Percentiles rank a stretch among this genome's conserved stretches.
Conservation (phyloP, 2,797 vertebrate species). For the Geotrypetes seraphini region DNA sequence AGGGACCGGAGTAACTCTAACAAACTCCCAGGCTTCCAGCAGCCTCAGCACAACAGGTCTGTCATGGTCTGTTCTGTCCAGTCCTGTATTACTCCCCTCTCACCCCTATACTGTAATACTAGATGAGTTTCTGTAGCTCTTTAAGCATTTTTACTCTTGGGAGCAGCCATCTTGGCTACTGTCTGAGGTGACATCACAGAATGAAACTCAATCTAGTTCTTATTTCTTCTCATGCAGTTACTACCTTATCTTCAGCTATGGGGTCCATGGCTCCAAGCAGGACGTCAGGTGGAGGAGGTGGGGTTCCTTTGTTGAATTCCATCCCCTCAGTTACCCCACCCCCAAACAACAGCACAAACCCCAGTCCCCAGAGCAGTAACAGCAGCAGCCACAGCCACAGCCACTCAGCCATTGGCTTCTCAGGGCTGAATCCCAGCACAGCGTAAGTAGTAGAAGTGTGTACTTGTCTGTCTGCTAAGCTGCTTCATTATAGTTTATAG, state of each 20-base stretch:
- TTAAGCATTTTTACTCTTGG: too few species aligned
- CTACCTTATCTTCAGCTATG: slow-evolving; percentile 75
- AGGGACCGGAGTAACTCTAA: slow-evolving; percentile 38
- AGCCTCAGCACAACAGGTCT: slow-evolving; percentile 86
- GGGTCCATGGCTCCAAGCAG: slow-evolving; percentile 60
- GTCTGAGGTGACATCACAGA: too few species aligned
- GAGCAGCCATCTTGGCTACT: too few species aligned
- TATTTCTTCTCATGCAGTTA: slow-evolving; percentile 46
- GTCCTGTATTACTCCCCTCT: too few species aligned
- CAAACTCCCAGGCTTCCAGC: slow-evolving; percentile 73
- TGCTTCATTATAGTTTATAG: too few species aligned
- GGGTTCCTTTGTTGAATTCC: slow-evolving; percentile 60
- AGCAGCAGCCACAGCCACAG: slow-evolving; percentile 35
- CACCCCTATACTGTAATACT: too few species aligned
- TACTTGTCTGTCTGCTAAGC: too few species aligned
- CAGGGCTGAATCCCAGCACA: slow-evolving; percentile 58
- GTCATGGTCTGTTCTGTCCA: slow-evolving; percentile 15
- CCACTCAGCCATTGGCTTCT: slow-evolving; percentile 73
- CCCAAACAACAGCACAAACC: slow-evolving; percentile 75
- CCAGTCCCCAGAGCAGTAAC: slow-evolving; percentile 67
- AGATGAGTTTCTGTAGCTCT: too few species aligned
- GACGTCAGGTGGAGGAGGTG: slow-evolving; percentile 37
- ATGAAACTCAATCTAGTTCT: too few species aligned
- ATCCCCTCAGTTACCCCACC: slow-evolving; percentile 73
- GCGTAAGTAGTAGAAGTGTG: slow-evolving; percentile 59